Evolutionary conservation across 2,113 vertebrate species (phyloP).

Genomic region (Anoura caudifer): DNA sequence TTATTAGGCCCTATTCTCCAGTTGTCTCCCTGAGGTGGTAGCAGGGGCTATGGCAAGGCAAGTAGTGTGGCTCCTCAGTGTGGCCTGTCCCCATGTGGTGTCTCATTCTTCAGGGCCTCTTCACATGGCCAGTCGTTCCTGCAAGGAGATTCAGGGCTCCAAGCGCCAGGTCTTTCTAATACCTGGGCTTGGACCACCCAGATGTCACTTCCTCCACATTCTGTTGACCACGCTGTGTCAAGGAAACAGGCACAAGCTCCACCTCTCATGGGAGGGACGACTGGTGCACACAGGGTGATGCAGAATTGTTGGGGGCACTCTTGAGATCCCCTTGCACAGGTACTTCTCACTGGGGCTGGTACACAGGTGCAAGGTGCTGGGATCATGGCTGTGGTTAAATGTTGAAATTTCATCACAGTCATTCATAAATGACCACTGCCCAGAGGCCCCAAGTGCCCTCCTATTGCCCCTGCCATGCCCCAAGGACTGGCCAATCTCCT

Average conservation of each 20-base stretch:
- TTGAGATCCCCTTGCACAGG: not conserved
- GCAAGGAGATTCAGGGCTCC: not conserved
- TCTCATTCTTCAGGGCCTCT: not conserved
- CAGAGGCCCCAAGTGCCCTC: rapidly evolving
- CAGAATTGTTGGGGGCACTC: not conserved
- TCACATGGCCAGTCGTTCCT: not conserved
- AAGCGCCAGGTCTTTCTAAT: not conserved
- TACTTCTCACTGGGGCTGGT: not conserved
- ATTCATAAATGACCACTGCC: not conserved
- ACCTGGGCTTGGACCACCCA: rapidly evolving
- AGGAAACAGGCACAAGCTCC: not conserved
- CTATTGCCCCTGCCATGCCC: not conserved
- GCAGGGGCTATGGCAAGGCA: not conserved
- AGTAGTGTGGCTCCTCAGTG: rapidly evolving
- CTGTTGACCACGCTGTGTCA: not conserved
- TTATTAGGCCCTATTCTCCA: not conserved
- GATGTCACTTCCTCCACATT: rapidly evolving
- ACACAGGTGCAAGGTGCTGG: not conserved
- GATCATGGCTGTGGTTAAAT: not conserved
- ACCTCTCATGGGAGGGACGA: rapidly evolving
- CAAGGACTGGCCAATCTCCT: not conserved
- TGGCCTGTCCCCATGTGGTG: not conserved
- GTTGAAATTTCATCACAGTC: not conserved
- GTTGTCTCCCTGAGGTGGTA: not conserved
- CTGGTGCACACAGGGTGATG: rapidly evolving